Base-by-base conservation (phyloP, 2,113 vertebrate genomes). In the Syrmaticus mikado region DNA sequence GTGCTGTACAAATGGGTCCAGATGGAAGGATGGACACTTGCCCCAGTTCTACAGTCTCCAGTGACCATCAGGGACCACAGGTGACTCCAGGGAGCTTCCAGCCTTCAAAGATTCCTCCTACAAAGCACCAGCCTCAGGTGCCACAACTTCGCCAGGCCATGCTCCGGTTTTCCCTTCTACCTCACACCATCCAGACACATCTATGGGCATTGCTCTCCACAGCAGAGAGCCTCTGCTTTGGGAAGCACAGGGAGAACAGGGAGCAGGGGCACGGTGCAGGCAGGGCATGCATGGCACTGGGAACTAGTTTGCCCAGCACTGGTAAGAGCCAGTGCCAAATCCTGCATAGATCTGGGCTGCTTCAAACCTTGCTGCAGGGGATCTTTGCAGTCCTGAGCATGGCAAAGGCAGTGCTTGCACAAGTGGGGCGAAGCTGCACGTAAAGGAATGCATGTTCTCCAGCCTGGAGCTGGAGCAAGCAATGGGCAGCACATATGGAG, bases 141-240 rank as follows among this genome's bases (percentile, higher is more conserved):
- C 38, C 3, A 0, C 1, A 11, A 43, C 2, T 3, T 7, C n/a
- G 27, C 30, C 22, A 38, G 32, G 30, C 38, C n/a, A 12, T 48
- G 34, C 11, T 18, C 24, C 36, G 11, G 3, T 32, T 10, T 30
- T 17, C 53, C 53, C 28, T 55, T 32, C 53, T 30, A 57, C 28
- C 36, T 40, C 25, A 38, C 38, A 17, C 25, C 25, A 28, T 5
- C 28, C 32, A 65, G 66, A 10, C 5, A 15, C 7, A 45, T 30
- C 77, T 77, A 68, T 4, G 17, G 55, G 20, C 55, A 66, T n/a
- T 57, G 0, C 13, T 45, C 62, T 27, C 34, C 46, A 40, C 27
- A 5, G 1, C 38, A 18, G 65, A n/a, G 28, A 77, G 6, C 24
- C 6, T 45, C 80, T 61, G 60, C 52, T 61, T 24, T 4, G 8